A percentile compares a stretch with the other conserved stretches of the same genome.
phyloP scores from a whole-genome alignment of 2,113 vertebrate genomes.

The Scomber japonicus region DNA sequence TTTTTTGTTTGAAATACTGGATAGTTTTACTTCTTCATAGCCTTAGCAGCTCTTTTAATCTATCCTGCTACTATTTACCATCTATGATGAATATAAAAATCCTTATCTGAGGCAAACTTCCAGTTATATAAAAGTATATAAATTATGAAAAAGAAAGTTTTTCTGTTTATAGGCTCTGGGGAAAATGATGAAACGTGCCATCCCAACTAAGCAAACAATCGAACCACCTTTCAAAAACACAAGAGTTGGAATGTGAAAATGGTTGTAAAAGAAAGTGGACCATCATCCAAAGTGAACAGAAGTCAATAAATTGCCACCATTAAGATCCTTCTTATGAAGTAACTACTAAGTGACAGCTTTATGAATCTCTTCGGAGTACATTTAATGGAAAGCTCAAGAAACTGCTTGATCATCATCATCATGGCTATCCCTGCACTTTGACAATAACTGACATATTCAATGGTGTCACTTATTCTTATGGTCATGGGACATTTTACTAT shows the following conservation, averaged over 20 bases:
- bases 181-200: neutral
- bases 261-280: constrained; percentile 8
- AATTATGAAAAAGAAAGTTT: too few relatives aligned
- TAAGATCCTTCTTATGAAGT: constrained; percentile 6
- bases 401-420: neutral
- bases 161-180: too few relatives aligned
- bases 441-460: neutral
- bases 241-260: neutral
- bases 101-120: neutral
- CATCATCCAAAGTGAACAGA: constrained; percentile 19
- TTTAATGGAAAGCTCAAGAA: constrained; percentile 8
- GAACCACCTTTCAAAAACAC: neutral
- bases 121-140: neutral
- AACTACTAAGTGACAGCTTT: constrained; percentile 17
- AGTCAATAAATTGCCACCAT: constrained; percentile 17
- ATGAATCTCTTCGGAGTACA: neutral
- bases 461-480: neutral
- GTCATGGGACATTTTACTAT: neutral
- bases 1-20: neutral
- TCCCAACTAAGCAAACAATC: neutral
- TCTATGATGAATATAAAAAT: too few relatives aligned
- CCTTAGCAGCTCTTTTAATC: too few relatives aligned
- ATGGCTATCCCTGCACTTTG: neutral
- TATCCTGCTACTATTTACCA: neutral
- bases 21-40: neutral